Conservation (phyloP, 2,113 vertebrate genomes). For the Apteryx owenii region DNA sequence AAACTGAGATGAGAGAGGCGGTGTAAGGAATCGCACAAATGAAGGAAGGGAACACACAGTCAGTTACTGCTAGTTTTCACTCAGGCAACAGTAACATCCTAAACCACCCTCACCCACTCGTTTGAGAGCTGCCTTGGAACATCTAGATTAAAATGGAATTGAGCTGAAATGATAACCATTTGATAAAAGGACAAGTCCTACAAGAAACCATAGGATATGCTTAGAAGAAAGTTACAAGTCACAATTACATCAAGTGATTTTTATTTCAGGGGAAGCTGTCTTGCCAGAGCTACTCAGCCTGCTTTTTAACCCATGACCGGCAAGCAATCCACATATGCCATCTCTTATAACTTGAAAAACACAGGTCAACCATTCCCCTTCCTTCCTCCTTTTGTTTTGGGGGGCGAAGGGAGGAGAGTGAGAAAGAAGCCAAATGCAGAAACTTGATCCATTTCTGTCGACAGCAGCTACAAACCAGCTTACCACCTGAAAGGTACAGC, state of each 20-base stretch:
- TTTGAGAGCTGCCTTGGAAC: background rate
- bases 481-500: background rate
- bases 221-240: background rate
- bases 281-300: background rate
- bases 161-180: background rate
- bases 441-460: background rate
- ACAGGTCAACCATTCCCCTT: too few species aligned
- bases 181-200: accelerated
- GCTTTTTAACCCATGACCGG: background rate
- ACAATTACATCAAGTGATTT: background rate
- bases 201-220: accelerated
- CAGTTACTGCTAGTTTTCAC: background rate
- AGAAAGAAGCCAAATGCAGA: background rate
- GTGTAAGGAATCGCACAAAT: background rate
- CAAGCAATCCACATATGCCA: background rate
- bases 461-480: background rate
- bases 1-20: background rate
- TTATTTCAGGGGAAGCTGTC: background rate
- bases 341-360: background rate
- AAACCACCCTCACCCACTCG: background rate
- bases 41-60: background rate
- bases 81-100: background rate
- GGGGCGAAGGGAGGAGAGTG: background rate
- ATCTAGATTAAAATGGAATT: background rate
- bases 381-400: background rate